Evolutionary conservation across 2,888 invertebrate genomes (phyloP).

Genomic region (Phyto melanocephala): DNA sequence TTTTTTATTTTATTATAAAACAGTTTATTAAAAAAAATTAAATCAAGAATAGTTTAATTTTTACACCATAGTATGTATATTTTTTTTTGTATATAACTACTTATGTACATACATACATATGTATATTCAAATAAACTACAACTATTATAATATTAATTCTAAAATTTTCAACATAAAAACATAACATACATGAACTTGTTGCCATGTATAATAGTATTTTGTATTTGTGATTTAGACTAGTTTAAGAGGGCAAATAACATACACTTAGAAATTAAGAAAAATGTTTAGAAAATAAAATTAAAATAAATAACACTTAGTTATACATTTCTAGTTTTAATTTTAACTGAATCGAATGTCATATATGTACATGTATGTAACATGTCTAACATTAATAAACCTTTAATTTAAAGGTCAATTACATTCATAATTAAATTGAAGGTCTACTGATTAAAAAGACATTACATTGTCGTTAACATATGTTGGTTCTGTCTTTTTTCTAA

Average conservation of each 20-base stretch:
- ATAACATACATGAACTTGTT: too few relatives aligned
- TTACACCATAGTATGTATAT: conserved; percentile 34
- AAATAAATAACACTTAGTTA: background rate
- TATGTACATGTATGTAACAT: background rate
- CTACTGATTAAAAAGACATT: background rate
- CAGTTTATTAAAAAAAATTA: conserved; percentile 10
- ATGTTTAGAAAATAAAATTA: background rate
- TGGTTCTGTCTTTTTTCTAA: background rate
- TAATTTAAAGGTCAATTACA: conserved; percentile 34
- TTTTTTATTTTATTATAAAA: conserved; percentile 28
- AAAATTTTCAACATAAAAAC: too few relatives aligned
- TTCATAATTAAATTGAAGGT: background rate
- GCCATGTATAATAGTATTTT: background rate
- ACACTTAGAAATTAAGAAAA: conserved; percentile 6
- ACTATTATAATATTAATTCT: too few relatives aligned
- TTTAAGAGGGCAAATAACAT: conserved; percentile 24
- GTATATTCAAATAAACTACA: background rate
- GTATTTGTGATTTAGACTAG: conserved; percentile 62
- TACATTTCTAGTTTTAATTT: background rate
- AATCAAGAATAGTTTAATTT: conserved; percentile 36
- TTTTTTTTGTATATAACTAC: conserved; percentile 9
- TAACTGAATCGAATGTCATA: background rate
- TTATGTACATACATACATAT: background rate
- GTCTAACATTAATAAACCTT: conserved; percentile 12
- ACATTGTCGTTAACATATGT: background rate